Evolutionary conservation across 1,140 invertebrate species (phyloP), one percentile per base, ranked within the genome.

Genomic region (Zeugodacus cucurbitae): DNA sequence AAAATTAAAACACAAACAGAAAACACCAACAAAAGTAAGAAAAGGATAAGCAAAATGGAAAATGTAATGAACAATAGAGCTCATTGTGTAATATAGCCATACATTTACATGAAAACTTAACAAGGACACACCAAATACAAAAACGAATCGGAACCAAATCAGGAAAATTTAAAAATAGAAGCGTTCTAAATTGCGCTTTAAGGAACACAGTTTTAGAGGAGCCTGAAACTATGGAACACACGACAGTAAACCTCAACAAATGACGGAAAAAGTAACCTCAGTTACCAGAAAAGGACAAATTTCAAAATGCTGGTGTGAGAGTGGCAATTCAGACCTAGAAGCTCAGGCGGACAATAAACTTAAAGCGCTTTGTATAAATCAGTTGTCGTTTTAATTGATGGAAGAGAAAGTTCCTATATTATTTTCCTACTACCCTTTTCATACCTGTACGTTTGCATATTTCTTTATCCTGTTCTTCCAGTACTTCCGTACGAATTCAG

Each of bases 261-360:
- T 26, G 29, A 64, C 62, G 8, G 62, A 37, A n/a, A 29, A 70
- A 37, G 32, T 37, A 70, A 70, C 37, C 37, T 70, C 14, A 34
- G 67, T 14, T 37, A 37, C 8, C 5, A 34, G 37, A 37, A 70
- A 70, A 70, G 7, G 62, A 70, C 3, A 29, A 7, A 54, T 54
- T 7, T 14, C 6, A 54, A 54, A 7, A 14, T 54, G 48, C 6
- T 54, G 17, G 26, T 64, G 62, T 64, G n/a, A n/a, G n/a, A n/a
- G 48, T 7, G 48, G 48, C 14, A 54, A 54, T 54, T 14, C 48
- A 95, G 94, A 3, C 97, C 96, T 59, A 95, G 94, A 1, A 95
- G 94, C 29, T 96, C 95, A 0, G 96, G 96, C n/a, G 97, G 96
- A 92, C 97, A 98, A 91, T 97, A 97, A 59, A 97, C 96, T 90